phyloP scores from a whole-genome alignment of 2,113 vertebrate genomes.

The Solenodon paradoxus region DNA sequence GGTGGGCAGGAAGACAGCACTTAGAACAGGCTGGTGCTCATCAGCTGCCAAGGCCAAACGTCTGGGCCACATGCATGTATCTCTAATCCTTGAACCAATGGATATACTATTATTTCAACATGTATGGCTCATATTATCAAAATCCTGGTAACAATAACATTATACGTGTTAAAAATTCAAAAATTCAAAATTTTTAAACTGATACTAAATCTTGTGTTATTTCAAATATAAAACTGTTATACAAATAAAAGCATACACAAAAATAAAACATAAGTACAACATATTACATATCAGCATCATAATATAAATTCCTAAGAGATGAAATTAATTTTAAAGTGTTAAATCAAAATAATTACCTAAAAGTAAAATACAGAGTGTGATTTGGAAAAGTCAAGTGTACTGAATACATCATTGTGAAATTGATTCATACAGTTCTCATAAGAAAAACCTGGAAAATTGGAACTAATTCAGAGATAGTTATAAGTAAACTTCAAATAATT shows the following conservation, averaged over 20 bases:
- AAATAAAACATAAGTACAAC: constrained; percentile 1
- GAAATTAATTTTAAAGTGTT: constrained; percentile 27
- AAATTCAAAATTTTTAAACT: background rate
- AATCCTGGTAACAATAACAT: background rate
- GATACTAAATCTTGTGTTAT: background rate
- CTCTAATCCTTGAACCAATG: constrained; percentile 16
- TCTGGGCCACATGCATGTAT: background rate
- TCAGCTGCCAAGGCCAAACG: background rate
- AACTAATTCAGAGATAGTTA: background rate
- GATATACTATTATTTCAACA: background rate
- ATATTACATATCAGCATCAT: background rate
- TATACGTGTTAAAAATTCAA: background rate
- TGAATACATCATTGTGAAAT: background rate
- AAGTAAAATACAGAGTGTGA: background rate
- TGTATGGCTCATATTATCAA: constrained; percentile 3
- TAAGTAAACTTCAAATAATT: background rate
- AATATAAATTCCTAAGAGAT: background rate
- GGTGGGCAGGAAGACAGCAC: background rate
- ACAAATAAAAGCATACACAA: constrained; percentile 1
- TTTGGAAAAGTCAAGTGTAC: constrained; percentile 2
- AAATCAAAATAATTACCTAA: constrained; percentile 30
- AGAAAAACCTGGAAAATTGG: constrained; percentile 23
- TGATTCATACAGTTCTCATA: background rate
- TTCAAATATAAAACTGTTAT: background rate
- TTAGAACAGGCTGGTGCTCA: background rate